Percentiles rank a stretch among this genome's conserved stretches.
phyloP scores from a whole-genome alignment of 2,113 vertebrate genomes.

The Rostratula benghalensis region DNA sequence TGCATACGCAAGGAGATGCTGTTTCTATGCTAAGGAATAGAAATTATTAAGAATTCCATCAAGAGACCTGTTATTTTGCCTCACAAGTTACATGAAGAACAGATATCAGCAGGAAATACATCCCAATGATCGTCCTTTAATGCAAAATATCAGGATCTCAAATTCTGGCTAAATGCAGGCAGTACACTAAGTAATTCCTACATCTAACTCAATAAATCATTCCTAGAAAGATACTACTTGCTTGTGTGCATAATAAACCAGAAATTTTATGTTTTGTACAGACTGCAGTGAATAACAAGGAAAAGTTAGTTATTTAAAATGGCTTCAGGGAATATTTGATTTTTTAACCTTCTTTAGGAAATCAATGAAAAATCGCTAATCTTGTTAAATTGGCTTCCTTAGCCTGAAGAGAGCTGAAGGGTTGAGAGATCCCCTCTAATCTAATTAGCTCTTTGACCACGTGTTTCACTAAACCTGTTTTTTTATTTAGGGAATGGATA shows the following conservation, averaged over 20 bases:
- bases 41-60: neutral
- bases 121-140: neutral
- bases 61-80: neutral
- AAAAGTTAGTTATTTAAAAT: neutral
- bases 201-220: neutral
- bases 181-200: neutral
- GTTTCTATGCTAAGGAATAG: neutral
- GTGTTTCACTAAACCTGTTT: constrained; percentile 53
- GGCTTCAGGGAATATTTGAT: neutral
- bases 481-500: constrained; percentile 60
- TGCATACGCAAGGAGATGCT: neutral
- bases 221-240: neutral
- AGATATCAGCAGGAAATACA: neutral
- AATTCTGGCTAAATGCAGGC: neutral
- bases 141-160: neutral
- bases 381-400: constrained; percentile 43
- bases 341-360: constrained; percentile 32
- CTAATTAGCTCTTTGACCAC: constrained; percentile 44
- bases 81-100: neutral
- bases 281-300: neutral
- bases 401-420: constrained; percentile 27
- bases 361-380: constrained; percentile 40
- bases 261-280: neutral
- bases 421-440: constrained; percentile 28
- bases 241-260: neutral